Base-by-base conservation (phyloP, 2,888 invertebrate species). In the Leptopilina syphax region DNA sequence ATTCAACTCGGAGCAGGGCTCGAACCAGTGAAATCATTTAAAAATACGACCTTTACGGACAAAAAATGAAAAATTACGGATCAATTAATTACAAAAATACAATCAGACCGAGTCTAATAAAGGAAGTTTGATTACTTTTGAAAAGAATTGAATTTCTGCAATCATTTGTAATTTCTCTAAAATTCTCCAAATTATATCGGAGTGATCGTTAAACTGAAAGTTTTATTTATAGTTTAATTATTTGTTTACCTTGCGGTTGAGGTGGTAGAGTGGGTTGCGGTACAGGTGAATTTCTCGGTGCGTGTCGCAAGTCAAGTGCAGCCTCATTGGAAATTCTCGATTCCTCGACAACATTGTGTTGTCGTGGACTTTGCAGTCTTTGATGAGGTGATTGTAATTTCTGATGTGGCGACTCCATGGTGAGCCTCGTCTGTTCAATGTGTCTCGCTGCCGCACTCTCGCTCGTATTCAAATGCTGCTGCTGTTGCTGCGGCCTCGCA, bases 351-450 rank as follows among this genome's bases (percentile, higher is more conserved):
- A 88, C 85, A n/a, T 34, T 34, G 34, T 86, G 84, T 77, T 90
- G 90, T 50, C 90, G 85, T 7, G 91, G 91, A 79, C 90, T 90
- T 79, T 91, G 91, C 76, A 91, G 85, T 84, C 90, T 88, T 81
- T 90, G 90, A 85, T 91, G 90, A 34, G 91, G 91, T 50, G 90
- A 90, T 78, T 90, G 90, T 77, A 90, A 84, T 83, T 89, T 88
- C 82, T 90, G 90, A 85, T 90, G 90, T 8, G 90, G 90, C 50
- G 91, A 91, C 85, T 91, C 91, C 90, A 91, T 90, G 7, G 89
- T 89, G 13, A 90, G 85, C 81, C 90, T 87, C 3, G 89, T 86
- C 82, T 91, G 91, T 77, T 91, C 91, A 63, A 89, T 83, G 79
- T 91, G 91, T 81, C 90, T 86, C 65, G 90, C 84, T 34, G 87